Evolutionary conservation across 2,797 vertebrate genomes (phyloP).

Genomic region (Malacoctenus gilli): DNA sequence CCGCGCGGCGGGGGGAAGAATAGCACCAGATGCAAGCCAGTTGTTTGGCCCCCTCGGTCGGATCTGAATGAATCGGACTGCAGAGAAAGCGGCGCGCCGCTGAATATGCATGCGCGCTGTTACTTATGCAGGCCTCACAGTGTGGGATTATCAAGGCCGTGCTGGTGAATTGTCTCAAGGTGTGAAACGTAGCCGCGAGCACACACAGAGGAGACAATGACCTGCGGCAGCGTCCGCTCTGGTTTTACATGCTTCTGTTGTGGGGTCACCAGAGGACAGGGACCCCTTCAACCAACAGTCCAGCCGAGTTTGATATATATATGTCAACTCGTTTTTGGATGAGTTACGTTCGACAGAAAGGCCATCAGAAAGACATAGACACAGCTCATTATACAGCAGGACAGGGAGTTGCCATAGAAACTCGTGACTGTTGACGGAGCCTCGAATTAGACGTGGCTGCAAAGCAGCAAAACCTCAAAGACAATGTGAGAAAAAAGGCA

Average conservation of each 20-base stretch:
- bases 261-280: background rate
- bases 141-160: conserved; percentile 40
- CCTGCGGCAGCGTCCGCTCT: conserved; percentile 7
- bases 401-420: too few species aligned
- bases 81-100: conserved; percentile 43
- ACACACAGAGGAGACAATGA: conserved; percentile 30
- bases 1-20: conserved; percentile 61
- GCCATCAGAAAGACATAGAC: too few species aligned
- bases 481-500: too few species aligned
- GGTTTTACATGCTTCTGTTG: background rate
- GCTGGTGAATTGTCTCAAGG: conserved; percentile 65
- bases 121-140: conserved; percentile 63
- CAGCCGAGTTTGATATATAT: background rate
- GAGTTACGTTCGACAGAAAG: too few species aligned
- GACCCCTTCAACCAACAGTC: background rate
- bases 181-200: conserved; percentile 29
- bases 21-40: conserved; percentile 75
- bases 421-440: too few species aligned
- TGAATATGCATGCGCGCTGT: conserved; percentile 70
- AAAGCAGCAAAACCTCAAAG: too few species aligned
- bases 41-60: conserved; percentile 51
- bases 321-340: too few species aligned
- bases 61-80: conserved; percentile 59
- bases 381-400: too few species aligned
- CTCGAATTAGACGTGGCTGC: too few species aligned